These are phyloP conservation scores for Polypedilum vanderplanki DNA, from an alignment of 1,140 invertebrate species.

Conservation along the genomic window DNA sequence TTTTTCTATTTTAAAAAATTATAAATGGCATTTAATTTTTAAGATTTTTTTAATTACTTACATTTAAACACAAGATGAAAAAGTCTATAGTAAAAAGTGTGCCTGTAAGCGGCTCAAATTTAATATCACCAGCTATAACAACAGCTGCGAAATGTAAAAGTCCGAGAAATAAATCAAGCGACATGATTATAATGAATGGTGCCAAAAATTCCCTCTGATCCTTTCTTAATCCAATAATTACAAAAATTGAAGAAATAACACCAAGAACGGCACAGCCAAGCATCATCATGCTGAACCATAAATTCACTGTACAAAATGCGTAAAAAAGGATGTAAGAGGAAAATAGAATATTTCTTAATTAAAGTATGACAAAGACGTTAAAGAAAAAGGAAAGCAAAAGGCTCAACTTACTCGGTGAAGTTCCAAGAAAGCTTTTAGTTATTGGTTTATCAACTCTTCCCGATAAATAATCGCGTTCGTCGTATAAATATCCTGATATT, in stretches of 20 bases:
- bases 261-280: constrained; percentile 40
- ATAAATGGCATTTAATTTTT: too few species aligned
- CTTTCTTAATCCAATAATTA: constrained; percentile 37
- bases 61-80: constrained; percentile 39
- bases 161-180: constrained; percentile 38
- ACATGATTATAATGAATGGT: constrained; percentile 39
- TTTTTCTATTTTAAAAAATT: background rate
- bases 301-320: constrained; percentile 38
- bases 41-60: constrained; percentile 36
- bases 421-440: constrained; percentile 34
- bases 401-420: constrained; percentile 38
- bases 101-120: constrained; percentile 40
- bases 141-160: constrained; percentile 37
- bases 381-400: too few species aligned
- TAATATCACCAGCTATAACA: constrained; percentile 36
- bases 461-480: constrained; percentile 39
- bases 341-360: constrained; percentile 30
- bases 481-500: constrained; percentile 37
- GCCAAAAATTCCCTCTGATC: constrained; percentile 38
- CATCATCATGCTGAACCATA: constrained; percentile 42
- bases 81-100: constrained; percentile 41
- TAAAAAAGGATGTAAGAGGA: constrained; percentile 30
- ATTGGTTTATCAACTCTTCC: constrained; percentile 34
- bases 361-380: constrained; percentile 36
- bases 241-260: constrained; percentile 36